Evolutionary conservation across 92 coral and sea anemone species (phyloP).

Genomic region (Umimayanthus chanpuru): DNA sequence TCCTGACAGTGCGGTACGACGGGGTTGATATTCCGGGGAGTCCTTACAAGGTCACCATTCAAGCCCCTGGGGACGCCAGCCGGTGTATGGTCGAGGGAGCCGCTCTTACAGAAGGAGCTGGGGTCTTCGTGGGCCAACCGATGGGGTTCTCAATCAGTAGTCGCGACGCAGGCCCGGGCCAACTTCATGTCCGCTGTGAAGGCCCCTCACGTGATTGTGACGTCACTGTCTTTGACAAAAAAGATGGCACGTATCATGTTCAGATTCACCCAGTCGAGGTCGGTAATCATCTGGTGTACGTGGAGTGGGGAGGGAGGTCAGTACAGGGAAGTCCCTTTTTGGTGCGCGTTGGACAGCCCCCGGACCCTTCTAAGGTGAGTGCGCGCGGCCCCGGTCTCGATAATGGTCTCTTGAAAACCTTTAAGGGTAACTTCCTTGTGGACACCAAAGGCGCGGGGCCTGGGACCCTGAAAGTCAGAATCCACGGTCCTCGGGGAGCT

Average conservation of each 20-base stretch:
- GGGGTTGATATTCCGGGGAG: constrained; percentile 84
- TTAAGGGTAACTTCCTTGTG: constrained; percentile 91
- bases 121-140: constrained; percentile 75
- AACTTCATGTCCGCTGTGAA: constrained; percentile 87
- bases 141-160: constrained; percentile 86
- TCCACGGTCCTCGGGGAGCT: constrained; percentile 97
- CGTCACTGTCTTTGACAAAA: constrained; percentile 89
- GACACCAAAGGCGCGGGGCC: constrained; percentile 99
- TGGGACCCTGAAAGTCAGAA: constrained; percentile 93
- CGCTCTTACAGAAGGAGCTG: constrained; percentile 59
- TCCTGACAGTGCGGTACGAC: constrained; percentile 79
- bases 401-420: constrained; percentile 74
- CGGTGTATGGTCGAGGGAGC: constrained; percentile 59
- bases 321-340: constrained; percentile 96
- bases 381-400: constrained; percentile 85
- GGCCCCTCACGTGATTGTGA: constrained; percentile 96
- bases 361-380: constrained; percentile 56
- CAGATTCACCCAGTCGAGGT: constrained; percentile 88
- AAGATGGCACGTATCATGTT: constrained; percentile 87
- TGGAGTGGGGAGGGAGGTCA: constrained; percentile 91
- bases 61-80: constrained; percentile 59
- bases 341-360: constrained; percentile 89
- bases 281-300: constrained; percentile 85
- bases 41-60: constrained; percentile 89
- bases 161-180: constrained; percentile 90